phyloP scores from a whole-genome alignment of 2,797 vertebrate species.

The Sebastes minor region DNA sequence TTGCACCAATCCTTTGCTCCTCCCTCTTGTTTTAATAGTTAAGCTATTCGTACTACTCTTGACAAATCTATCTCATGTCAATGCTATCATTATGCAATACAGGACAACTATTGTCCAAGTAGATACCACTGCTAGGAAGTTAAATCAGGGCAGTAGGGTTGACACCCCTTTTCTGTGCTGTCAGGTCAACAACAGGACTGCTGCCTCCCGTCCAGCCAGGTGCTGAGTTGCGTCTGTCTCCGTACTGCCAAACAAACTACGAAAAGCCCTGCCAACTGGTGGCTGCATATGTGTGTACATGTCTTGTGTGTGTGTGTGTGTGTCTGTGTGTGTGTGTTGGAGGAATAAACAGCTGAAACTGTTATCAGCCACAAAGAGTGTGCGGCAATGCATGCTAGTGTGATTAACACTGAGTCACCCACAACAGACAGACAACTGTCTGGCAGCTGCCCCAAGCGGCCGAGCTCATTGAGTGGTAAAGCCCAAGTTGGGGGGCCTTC shows the following conservation, averaged over 20 bases:
- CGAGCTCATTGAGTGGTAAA: slow-evolving; percentile 33
- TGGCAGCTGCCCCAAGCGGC: slow-evolving; percentile 66
- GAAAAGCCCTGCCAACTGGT: slow-evolving; percentile 51
- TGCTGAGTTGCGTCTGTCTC: slow-evolving; percentile 45
- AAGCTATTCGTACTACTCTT: neutral
- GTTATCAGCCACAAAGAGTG: slow-evolving; percentile 44
- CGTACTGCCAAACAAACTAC: slow-evolving; percentile 22
- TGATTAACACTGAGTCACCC: slow-evolving; percentile 71
- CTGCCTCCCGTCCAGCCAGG: slow-evolving; percentile 30
- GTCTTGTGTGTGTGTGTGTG: neutral
- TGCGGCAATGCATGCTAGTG: slow-evolving; percentile 34
- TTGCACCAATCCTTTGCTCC: neutral
- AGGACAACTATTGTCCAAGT: neutral
- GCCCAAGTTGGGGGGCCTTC: slow-evolving; percentile 23
- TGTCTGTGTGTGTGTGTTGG: neutral
- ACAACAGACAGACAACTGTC: slow-evolving; percentile 67
- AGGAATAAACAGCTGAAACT: slow-evolving; percentile 66
- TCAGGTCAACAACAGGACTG: slow-evolving; percentile 17
- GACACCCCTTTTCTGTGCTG: neutral
- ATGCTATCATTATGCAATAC: neutral
- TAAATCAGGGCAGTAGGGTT: neutral
- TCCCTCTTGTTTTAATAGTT: neutral
- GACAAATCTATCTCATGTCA: neutral
- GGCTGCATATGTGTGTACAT: slow-evolving; percentile 5
- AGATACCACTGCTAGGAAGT: neutral